phyloP scores from a whole-genome alignment of 2,797 vertebrate species.

The Hapalemur alaotrensis region DNA sequence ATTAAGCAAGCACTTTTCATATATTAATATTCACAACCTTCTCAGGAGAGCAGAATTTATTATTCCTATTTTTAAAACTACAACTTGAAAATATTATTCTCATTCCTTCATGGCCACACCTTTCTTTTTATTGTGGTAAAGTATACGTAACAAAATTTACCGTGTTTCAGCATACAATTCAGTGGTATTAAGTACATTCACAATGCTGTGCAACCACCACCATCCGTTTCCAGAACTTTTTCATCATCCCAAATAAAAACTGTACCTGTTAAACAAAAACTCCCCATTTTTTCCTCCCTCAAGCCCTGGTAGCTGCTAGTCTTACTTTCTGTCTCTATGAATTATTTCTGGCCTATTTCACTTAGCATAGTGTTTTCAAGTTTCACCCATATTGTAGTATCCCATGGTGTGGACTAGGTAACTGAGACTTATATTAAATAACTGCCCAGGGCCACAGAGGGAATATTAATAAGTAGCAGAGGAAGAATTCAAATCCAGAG shows the following conservation, averaged over 20 bases:
- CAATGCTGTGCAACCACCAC: no score
- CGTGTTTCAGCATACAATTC: not conserved
- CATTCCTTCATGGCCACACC: not conserved
- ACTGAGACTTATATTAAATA: not conserved
- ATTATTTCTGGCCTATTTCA: not conserved
- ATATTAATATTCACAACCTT: not conserved
- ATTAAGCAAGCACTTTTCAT: not conserved
- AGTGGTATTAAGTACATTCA: not conserved
- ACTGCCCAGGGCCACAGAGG: not conserved
- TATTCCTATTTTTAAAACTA: not conserved
- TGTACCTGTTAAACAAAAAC: not conserved
- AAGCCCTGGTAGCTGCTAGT: not conserved
- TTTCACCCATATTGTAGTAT: not conserved
- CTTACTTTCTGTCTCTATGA: not conserved
- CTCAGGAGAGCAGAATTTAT: not conserved
- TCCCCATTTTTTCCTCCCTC: not conserved
- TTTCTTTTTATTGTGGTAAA: constrained; percentile 8
- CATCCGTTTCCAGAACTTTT: not conserved
- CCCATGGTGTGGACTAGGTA: not conserved
- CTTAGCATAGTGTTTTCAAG: not conserved
- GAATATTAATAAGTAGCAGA: not conserved
- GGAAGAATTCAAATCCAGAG: not conserved
- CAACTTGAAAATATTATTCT: not conserved
- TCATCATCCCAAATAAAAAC: not conserved
- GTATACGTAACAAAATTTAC: not conserved